These are phyloP conservation scores for Metacarcinus magister DNA, from an alignment of 2,888 invertebrate species.

Conservation along the genomic window DNA sequence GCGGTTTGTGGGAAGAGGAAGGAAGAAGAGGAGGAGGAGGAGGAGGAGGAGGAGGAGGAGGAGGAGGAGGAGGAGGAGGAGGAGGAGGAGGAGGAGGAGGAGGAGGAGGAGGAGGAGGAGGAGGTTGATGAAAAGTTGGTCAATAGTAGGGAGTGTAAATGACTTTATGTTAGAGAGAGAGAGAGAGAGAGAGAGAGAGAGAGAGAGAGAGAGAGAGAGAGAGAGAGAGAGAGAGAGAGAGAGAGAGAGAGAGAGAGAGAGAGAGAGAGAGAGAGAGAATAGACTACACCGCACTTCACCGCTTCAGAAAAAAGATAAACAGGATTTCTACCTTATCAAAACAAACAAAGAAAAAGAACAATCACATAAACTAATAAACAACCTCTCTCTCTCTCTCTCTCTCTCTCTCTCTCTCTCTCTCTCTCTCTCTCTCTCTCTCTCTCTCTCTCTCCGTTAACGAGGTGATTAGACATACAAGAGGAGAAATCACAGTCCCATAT, in stretches of 20 bases:
- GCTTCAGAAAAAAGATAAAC: neutral
- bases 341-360: neutral
- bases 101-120: neutral
- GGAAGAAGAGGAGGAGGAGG: neutral
- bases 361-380: neutral
- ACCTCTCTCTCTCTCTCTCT: constrained; percentile 26
- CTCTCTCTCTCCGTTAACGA: neutral
- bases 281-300: neutral
- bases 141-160: neutral
- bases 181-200: constrained; percentile 5
- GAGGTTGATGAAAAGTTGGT: neutral
- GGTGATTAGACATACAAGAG: neutral
- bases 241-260: constrained; percentile 32
- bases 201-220: constrained; percentile 35
- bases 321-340: neutral
- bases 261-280: constrained; percentile 9
- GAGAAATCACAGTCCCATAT: constrained; percentile 45
- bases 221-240: constrained; percentile 36
- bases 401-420: constrained; percentile 37
- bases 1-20: neutral
- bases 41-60: neutral
- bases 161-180: neutral
- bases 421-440: constrained; percentile 46
- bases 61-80: neutral
- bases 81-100: neutral